These are phyloP conservation scores for Struthidea cinerea DNA, from an alignment of 2,113 vertebrate genomes.

Conservation along the genomic window DNA sequence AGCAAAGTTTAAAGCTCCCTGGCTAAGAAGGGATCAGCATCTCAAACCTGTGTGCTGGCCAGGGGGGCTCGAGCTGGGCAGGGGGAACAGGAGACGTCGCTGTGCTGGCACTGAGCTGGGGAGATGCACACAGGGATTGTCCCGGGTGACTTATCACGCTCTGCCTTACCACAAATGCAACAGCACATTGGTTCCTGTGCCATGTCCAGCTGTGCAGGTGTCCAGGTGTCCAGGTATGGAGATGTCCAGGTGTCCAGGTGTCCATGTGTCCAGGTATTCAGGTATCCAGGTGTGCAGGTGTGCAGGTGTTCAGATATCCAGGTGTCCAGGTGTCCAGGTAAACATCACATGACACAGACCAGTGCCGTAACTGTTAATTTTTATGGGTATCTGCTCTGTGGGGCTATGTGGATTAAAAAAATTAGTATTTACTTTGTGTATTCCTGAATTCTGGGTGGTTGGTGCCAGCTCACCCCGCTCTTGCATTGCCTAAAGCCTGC, in stretches of 20 bases:
- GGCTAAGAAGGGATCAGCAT: constrained; percentile 60
- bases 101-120: neutral
- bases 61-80: neutral
- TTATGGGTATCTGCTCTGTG: neutral
- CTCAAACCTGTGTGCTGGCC: constrained; percentile 10
- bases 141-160: neutral
- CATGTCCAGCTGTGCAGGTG: rapidly evolving
- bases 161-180: neutral
- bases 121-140: neutral
- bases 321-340: rapidly evolving
- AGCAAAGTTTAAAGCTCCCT: constrained; percentile 61
- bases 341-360: neutral
- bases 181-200: neutral
- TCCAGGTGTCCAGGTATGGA: neutral
- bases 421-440: neutral
- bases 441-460: neutral
- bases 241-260: rapidly evolving
- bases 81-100: neutral
- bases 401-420: neutral
- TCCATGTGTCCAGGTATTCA: rapidly evolving
- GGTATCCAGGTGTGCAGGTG: rapidly evolving
- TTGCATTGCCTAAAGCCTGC: neutral
- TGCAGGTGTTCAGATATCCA: rapidly evolving
- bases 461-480: neutral
- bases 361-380: neutral